Conservation (phyloP, 2,113 vertebrate species). For the Phalacrocorax aristotelis region DNA sequence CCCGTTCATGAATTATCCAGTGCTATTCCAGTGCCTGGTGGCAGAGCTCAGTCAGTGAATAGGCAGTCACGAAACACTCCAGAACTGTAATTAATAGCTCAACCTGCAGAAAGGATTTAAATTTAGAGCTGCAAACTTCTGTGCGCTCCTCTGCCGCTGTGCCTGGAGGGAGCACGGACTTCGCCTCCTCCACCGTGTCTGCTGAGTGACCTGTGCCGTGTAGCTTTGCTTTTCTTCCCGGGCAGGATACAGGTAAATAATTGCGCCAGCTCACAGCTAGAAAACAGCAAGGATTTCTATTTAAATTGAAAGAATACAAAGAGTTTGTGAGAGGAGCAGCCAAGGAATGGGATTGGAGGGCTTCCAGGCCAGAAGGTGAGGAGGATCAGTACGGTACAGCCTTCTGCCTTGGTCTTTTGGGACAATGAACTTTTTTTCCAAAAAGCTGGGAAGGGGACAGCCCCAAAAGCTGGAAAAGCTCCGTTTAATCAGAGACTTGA, state of each 20-base stretch:
- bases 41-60: background rate
- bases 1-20: constrained; percentile 3
- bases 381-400: fast-evolving
- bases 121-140: background rate
- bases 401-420: background rate
- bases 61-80: constrained; percentile 11
- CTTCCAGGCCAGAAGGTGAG: background rate
- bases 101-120: constrained; percentile 14
- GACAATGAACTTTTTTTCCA: background rate
- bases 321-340: background rate
- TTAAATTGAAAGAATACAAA: background rate
- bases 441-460: background rate
- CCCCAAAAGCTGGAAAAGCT: background rate
- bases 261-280: background rate
- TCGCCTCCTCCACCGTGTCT: fast-evolving
- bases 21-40: background rate
- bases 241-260: too few species aligned
- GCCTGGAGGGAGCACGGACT: background rate
- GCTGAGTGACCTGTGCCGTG: background rate
- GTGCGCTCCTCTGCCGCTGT: background rate
- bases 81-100: constrained; percentile 33
- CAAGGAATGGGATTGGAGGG: background rate
- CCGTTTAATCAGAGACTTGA: background rate
- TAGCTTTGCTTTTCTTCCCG: background rate
- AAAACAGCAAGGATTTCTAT: background rate